These are phyloP conservation scores for Eilema griseolum DNA, from an alignment of 2,888 invertebrate species.

Conservation along the genomic window DNA sequence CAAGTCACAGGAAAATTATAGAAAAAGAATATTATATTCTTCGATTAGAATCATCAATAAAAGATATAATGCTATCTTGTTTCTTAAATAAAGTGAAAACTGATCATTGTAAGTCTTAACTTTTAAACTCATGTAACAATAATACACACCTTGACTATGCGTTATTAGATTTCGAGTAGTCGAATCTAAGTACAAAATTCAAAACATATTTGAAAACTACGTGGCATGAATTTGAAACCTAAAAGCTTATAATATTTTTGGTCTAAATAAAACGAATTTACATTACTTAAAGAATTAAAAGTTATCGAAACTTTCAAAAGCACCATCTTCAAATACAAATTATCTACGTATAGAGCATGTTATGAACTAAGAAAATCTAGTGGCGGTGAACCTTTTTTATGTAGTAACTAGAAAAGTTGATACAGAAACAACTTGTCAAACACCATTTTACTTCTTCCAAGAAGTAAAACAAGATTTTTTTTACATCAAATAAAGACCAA, in stretches of 20 bases:
- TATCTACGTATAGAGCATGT: not conserved
- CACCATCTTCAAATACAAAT: not conserved
- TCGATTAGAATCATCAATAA: too few relatives aligned
- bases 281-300: not conserved
- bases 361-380: not conserved
- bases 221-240: not conserved
- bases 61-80: too few relatives aligned
- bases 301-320: conserved; percentile 2
- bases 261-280: not conserved
- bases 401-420: not conserved
- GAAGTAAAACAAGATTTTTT: not conserved
- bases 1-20: too few relatives aligned
- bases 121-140: too few relatives aligned
- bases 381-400: not conserved
- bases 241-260: not conserved
- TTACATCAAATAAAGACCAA: not conserved
- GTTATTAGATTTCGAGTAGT: too few relatives aligned
- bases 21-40: too few relatives aligned
- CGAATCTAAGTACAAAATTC: too few relatives aligned
- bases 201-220: too few relatives aligned
- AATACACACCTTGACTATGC: too few relatives aligned
- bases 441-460: not conserved
- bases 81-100: too few relatives aligned
- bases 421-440: not conserved
- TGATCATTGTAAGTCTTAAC: too few relatives aligned